These are phyloP conservation scores for Platysteira castanea DNA, from an alignment of 2,113 vertebrate genomes.

Conservation along the genomic window DNA sequence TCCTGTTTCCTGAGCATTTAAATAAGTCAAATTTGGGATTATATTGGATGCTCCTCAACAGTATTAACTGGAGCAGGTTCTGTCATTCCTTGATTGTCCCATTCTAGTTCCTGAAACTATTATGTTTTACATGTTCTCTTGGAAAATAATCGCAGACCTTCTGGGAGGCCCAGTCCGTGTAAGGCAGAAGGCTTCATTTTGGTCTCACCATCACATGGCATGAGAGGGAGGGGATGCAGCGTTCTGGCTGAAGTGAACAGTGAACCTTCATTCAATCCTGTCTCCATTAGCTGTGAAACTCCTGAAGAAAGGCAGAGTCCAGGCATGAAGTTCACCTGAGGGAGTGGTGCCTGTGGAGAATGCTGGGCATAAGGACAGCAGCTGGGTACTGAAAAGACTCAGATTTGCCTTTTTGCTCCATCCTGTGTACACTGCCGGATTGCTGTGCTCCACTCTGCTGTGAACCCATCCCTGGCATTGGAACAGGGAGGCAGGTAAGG, in stretches of 20 bases:
- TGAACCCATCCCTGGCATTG: not conserved
- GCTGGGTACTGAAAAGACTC: not conserved
- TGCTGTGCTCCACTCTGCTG: not conserved
- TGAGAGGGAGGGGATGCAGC: not conserved
- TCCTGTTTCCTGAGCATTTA: not conserved
- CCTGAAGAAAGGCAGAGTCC: not conserved
- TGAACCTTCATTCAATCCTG: not conserved
- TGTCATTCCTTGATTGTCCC: not conserved
- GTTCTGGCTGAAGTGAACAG: not conserved
- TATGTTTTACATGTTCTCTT: not conserved
- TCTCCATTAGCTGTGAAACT: not conserved
- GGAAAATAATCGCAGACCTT: not conserved
- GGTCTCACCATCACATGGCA: not conserved
- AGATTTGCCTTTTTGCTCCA: not conserved
- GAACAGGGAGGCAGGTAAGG: not conserved
- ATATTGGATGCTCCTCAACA: not conserved
- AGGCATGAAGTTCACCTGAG: not conserved
- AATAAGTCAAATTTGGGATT: not conserved
- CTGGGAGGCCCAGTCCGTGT: not conserved
- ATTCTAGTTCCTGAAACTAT: not conserved
- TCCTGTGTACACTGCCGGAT: fast-evolving
- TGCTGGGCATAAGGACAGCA: not conserved
- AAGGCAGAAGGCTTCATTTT: not conserved
- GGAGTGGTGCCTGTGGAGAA: not conserved
- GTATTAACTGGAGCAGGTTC: not conserved